Base-by-base conservation (phyloP, 92 coral and sea anemone genomes). In the Porites evermanni region DNA sequence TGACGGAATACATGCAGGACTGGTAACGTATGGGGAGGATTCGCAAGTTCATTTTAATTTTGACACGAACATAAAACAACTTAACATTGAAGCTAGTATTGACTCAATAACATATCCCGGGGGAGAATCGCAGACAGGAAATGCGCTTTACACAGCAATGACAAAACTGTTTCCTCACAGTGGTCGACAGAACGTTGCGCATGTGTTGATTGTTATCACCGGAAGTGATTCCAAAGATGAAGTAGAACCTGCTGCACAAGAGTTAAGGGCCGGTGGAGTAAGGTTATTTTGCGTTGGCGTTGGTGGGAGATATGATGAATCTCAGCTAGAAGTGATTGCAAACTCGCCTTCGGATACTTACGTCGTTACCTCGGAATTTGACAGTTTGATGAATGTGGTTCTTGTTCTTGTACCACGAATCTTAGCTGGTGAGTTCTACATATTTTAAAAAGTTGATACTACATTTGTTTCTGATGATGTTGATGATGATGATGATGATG, bases 181-280 rank as follows among this genome's bases (percentile, higher is more conserved):
- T 73, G 91, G 92, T 18, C 91, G 98, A 51, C 84, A 53, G 17
- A 85, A 79, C 26, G 76, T 92, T 12, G 79, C 88, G 12, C 97
- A 96, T 64, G 68, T 92, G 11, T 79, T 96, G 9, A 91, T 96
- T 8, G 73, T 92, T 13, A 67, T 96, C 73, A 86, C 85, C n/a
- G 98, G 94, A 7, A 94, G 98, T 14, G 94, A 78, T 75, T 91
- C 98, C 1, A 78, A 75, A 13, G 98, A 92, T 82, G 98, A 94
- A 72, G 89, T 95, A 12, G 89, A 90, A 64, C 69, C 91, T 7
- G 68, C 85, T 6, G 98, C 98, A 9, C 95, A 95, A 64, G 98
- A 96, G 69, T 60, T 96, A 44, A 86, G 92, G 64, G 98, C 94
- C 29, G 83, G 95, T 59, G 95, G 98, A 17, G 86, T 95, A 63